These are phyloP conservation scores for Callaeas wilsoni DNA, from an alignment of 2,113 vertebrate species.

Conservation along the genomic window DNA sequence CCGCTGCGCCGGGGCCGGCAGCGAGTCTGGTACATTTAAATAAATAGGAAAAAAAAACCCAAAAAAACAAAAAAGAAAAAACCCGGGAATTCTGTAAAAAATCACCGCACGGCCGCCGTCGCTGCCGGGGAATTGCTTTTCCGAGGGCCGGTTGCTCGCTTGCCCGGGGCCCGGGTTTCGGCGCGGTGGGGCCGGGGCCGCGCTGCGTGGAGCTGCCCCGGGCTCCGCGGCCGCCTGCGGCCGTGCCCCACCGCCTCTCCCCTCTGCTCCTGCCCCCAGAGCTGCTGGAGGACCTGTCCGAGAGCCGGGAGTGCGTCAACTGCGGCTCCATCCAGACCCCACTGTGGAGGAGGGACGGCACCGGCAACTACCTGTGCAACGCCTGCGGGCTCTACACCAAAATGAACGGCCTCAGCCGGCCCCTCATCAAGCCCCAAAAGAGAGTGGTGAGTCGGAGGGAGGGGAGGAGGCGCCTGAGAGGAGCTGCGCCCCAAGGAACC, in stretches of 20 bases:
- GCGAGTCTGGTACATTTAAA: not conserved
- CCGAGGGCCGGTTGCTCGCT: not conserved
- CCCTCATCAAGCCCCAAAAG: conserved; percentile 97
- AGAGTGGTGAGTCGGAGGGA: conserved; percentile 86
- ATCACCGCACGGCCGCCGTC: rapidly evolving
- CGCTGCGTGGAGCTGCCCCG: not conserved
- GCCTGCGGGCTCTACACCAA: conserved; percentile 99
- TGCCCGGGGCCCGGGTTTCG: not conserved
- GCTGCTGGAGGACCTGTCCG: conserved; percentile 90
- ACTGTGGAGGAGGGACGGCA: conserved; percentile 96
- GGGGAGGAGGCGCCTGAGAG: not conserved
- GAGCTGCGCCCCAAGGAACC: rapidly evolving
- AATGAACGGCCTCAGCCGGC: conserved; percentile 97
- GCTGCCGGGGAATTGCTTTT: not conserved
- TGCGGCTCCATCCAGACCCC: conserved; percentile 98
- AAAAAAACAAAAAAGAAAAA: too few species aligned
- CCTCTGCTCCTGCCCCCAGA: conserved; percentile 66
- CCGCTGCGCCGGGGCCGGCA: not conserved
- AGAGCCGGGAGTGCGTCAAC: conserved; percentile 96
- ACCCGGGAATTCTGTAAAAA: not conserved
- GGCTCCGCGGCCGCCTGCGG: rapidly evolving
- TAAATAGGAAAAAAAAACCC: not conserved
- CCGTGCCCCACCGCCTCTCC: not conserved
- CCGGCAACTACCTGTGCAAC: conserved; percentile 98
- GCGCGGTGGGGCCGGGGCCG: not conserved